A percentile compares a stretch with the other conserved stretches of the same genome.
These are phyloP conservation scores for Rattus norvegicus DNA, from an alignment of 2,113 vertebrate genomes.

Conservation along the genomic window DNA sequence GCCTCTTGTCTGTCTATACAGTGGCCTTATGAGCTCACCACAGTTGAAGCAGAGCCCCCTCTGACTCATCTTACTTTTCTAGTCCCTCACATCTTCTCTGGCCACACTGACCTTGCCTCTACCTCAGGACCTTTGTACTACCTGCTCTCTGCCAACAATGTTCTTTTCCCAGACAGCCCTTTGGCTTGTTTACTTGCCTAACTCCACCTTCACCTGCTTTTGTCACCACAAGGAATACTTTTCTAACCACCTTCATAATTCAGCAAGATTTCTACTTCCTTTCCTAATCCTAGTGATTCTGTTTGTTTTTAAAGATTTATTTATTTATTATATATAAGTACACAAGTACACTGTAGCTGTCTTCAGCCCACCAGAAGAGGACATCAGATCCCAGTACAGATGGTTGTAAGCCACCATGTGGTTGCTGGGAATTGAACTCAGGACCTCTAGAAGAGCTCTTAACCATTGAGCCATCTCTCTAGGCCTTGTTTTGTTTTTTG, in stretches of 20 bases:
- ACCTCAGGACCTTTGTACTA: background rate
- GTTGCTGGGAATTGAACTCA: too few relatives aligned
- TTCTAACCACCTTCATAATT: background rate
- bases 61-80: too few relatives aligned
- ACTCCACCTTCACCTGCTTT: background rate
- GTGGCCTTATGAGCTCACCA: background rate
- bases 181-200: background rate
- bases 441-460: too few relatives aligned
- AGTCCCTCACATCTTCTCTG: too few relatives aligned
- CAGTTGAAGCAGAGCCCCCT: background rate
- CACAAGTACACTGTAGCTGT: too few relatives aligned
- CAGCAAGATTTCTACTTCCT: background rate
- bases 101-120: background rate
- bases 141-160: fast-evolving
- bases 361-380: too few relatives aligned
- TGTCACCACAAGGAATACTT: background rate
- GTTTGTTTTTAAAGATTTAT: too few relatives aligned
- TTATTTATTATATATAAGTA: too few relatives aligned
- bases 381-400: too few relatives aligned
- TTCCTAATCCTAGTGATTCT: background rate
- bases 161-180: background rate
- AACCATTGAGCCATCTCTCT: too few relatives aligned
- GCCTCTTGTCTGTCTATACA: fast-evolving
- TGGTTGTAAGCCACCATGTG: too few relatives aligned
- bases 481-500: too few relatives aligned